phyloP scores from a whole-genome alignment of 2,113 vertebrate genomes.

The Oxyruncus cristatus region DNA sequence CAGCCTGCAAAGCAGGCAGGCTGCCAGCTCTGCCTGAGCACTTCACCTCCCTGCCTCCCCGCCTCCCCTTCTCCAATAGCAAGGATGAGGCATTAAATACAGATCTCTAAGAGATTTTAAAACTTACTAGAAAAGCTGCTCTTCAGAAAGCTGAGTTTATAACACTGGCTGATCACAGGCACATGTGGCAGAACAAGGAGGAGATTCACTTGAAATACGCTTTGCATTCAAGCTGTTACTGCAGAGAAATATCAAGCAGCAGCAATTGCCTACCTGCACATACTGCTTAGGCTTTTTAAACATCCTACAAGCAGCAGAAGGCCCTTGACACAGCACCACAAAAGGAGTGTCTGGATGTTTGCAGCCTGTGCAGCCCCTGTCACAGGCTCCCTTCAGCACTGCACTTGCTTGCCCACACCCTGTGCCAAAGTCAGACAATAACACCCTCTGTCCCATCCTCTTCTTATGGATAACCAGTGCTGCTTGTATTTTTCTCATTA shows the following conservation, averaged over 20 bases:
- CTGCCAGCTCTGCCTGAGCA: neutral
- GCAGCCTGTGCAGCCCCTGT: neutral
- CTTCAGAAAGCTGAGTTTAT: neutral
- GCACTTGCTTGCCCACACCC: fast-evolving
- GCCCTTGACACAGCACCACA: fast-evolving
- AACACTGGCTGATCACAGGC: neutral
- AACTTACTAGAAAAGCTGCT: neutral
- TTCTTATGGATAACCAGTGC: fast-evolving
- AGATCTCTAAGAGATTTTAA: neutral
- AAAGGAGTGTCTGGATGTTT: neutral
- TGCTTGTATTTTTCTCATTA: neutral
- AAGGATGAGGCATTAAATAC: neutral
- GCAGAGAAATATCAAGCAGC: neutral
- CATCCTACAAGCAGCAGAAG: neutral
- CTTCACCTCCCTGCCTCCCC: neutral
- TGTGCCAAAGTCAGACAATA: neutral
- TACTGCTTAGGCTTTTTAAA: neutral
- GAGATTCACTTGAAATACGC: neutral
- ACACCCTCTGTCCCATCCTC: neutral
- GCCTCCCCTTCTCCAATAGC: neutral
- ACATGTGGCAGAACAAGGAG: neutral
- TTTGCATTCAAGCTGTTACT: neutral
- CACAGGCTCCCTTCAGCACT: neutral
- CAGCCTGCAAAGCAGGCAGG: neutral
- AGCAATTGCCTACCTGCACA: neutral